These are phyloP conservation scores for Aphelinus atriplicis DNA, from an alignment of 1,140 invertebrate species.

Conservation along the genomic window DNA sequence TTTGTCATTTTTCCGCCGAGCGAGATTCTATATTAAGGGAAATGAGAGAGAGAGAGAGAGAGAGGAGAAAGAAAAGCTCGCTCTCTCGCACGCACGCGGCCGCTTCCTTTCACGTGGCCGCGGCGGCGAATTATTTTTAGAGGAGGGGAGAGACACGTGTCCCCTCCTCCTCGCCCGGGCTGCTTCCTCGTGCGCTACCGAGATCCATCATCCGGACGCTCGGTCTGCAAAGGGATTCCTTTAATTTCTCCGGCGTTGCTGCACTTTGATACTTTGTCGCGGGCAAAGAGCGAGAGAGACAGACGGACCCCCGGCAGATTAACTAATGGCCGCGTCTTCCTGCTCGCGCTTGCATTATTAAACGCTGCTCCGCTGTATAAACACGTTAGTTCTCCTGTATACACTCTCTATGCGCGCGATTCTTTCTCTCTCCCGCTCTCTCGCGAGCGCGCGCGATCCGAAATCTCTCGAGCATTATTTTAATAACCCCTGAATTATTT, in stretches of 20 bases:
- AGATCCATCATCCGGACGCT: constrained; percentile 22
- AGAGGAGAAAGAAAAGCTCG: constrained; percentile 8
- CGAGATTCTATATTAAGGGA: constrained; percentile 14
- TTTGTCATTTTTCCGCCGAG: constrained; percentile 28
- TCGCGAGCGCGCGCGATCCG: neutral
- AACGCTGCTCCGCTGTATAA: constrained; percentile 11
- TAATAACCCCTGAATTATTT: constrained; percentile 37
- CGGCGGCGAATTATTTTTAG: constrained; percentile 35
- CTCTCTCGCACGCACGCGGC: neutral
- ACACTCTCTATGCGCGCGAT: neutral
- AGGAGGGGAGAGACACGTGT: constrained; percentile 24
- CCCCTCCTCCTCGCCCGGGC: constrained; percentile 35
- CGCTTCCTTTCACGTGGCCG: constrained; percentile 31
- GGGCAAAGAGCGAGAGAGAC: too few species aligned
- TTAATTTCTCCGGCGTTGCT: constrained; percentile 9
- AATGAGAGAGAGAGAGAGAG: neutral
- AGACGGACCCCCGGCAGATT: neutral
- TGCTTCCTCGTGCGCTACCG: constrained; percentile 44
- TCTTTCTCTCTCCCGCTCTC: neutral
- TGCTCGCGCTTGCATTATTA: constrained; percentile 1
- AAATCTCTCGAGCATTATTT: constrained; percentile 31
- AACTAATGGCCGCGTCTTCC: neutral
- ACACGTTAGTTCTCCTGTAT: constrained; percentile 4
- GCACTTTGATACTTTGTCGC: constrained; percentile 12
- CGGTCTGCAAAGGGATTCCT: constrained; percentile 32